Evolutionary conservation across 1,140 invertebrate genomes (phyloP).

Genomic region (Pteromalus puparum): DNA sequence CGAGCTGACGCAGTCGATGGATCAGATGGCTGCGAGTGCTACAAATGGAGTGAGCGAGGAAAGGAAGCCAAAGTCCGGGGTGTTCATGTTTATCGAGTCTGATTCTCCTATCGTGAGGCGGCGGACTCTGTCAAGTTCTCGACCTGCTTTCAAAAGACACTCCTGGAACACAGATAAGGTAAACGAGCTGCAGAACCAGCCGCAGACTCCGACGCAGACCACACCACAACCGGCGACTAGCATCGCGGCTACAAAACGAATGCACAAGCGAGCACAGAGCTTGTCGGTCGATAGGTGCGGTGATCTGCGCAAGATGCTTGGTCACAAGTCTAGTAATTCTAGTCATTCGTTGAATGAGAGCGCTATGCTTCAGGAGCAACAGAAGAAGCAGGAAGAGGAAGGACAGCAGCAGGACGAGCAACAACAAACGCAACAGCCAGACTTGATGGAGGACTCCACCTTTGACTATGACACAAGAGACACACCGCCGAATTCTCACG

Average conservation of each 20-base stretch:
- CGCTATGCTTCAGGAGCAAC: conserved; percentile 48
- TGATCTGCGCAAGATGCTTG: conserved; percentile 62
- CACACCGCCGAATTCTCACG: conserved; percentile 72
- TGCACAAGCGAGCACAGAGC: conserved; percentile 78
- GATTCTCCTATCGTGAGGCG: conserved; percentile 77
- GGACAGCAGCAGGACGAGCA: neutral
- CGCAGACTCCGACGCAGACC: conserved; percentile 14
- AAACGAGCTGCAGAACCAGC: conserved; percentile 47
- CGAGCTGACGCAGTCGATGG: conserved; percentile 16
- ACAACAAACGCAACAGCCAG: neutral
- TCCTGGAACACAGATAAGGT: conserved; percentile 77
- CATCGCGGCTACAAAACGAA: neutral
- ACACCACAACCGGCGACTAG: conserved; percentile 30
- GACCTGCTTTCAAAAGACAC: conserved; percentile 77
- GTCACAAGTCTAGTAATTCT: conserved; percentile 62
- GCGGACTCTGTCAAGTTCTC: conserved; percentile 74
- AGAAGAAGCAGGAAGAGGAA: conserved; percentile 28
- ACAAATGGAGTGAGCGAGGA: conserved; percentile 38
- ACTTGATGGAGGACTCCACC: conserved; percentile 52
- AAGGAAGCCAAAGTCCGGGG: conserved; percentile 69
- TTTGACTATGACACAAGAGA: conserved; percentile 68
- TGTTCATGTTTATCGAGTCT: conserved; percentile 79
- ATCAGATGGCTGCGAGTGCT: neutral
- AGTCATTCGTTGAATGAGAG: conserved; percentile 67
- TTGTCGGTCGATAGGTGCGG: conserved; percentile 74